Evolutionary conservation across 1,140 invertebrate genomes (phyloP), one percentile per base, ranked within the genome.

Genomic region (Andrena cerasifolii): DNA sequence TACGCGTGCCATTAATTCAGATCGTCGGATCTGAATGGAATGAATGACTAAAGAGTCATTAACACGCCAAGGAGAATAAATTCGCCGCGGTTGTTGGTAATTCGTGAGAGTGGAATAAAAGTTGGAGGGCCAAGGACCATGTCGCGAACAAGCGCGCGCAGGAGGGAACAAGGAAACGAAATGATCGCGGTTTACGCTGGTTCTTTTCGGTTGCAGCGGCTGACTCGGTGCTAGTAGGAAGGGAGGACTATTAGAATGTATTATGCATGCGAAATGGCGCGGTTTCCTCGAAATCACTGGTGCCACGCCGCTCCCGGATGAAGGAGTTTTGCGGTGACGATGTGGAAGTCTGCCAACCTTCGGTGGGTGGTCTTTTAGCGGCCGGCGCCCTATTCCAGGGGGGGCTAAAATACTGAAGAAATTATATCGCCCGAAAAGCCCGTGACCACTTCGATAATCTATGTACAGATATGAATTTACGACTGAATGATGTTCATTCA

Each of bases 271-370:
- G 83, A 85, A 89, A 89, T 88, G 85, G 85, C 78, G 86, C 80
- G 82, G 85, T 87, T 86, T 89, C 86, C 86, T 86, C 83, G 86
- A 90, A 89, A 91, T 91, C 89, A 90, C 87, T 90, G 86, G 85
- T 89, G 88, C 89, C 88, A 83, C 87, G 87, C 85, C 81, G 82
- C 84, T 86, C 85, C 88, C 88, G 91, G 90, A 91, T 91, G 90
- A 91, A 91, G 90, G 89, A 91, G 88, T 92, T 92, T 91, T 91
- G 89, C 88, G 90, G 90, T 89, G 89, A 90, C 88, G 88, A 91
- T 86, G 88, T 92, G 90, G 90, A 91, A 91, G 89, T 86, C 89
- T 90, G 90, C 90, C 90, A 91, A 90, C 86, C 86, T 86, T 88
- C 79, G 80, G 82, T 87, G 83, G 87, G 83, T 87, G 86, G 88